Evolutionary conservation across 2,797 vertebrate species (phyloP).

Genomic region (Synanceia verrucosa): DNA sequence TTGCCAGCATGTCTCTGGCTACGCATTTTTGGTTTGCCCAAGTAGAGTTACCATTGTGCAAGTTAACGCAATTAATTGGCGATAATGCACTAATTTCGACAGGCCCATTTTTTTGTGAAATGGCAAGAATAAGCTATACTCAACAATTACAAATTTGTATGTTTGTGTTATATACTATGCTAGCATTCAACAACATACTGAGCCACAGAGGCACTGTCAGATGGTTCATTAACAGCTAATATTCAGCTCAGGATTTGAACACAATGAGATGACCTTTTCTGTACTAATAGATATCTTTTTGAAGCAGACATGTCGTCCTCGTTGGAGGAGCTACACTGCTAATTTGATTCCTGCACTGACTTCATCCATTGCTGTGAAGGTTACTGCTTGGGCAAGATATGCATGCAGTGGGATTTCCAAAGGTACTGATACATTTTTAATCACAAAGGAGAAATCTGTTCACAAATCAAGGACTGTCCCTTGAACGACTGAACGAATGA

Average conservation of each 20-base stretch:
- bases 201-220: not conserved
- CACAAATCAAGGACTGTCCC: not conserved
- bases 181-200: not conserved
- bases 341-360: not conserved
- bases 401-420: not conserved
- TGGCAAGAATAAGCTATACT: no score
- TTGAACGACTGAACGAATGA: slow-evolving; percentile 8
- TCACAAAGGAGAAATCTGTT: not conserved
- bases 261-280: no score
- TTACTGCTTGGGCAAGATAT: not conserved
- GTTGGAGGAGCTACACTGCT: not conserved
- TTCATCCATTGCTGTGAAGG: not conserved
- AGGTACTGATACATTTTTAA: not conserved
- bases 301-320: not conserved
- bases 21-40: no score
- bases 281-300: not conserved
- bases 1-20: no score
- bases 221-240: no score
- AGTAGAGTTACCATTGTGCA: no score
- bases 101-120: no score
- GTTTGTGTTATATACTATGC: no score
- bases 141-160: no score
- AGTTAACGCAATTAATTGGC: no score
- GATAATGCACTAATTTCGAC: no score
- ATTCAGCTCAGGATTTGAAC: no score